Base-by-base conservation (phyloP, 2,888 invertebrate genomes). In the Ophion ventricosus region DNA sequence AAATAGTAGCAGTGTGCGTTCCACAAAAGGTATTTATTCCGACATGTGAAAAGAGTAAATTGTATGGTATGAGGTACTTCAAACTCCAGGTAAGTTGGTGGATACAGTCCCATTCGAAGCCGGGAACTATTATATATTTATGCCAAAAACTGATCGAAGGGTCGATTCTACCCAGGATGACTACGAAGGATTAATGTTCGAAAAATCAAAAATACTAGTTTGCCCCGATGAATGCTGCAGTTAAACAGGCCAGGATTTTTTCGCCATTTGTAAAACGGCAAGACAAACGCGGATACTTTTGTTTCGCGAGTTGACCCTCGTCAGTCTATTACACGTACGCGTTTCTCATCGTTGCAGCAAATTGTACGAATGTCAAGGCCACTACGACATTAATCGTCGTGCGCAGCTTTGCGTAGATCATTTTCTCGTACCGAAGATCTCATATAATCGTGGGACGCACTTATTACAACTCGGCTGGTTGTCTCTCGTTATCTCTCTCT, bases 281-380 rank as follows among this genome's bases (percentile, higher is more conserved):
- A 67, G 23, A 74, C 43, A 26, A 72, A 66, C 57, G 35, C 70
- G 72, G 43, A 56, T 63, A 66, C 40, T 66, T 26, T 66, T 29
- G 43, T 61, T 49, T 29, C 54, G 23, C 63, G 29, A 79, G 63
- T 56, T 72, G 56, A 79, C 70, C 20, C 70, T 70, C 61, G 14
- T 54, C 25, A 17, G 35, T 69, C 56, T 66, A 25, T 64, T 35
- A 8, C 40, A 35, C 35, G 25, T 67, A 17, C 23, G 20, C 43
- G 59, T 26, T 76, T 80, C 80, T 59, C 72, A 66, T 66, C 83
- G 25, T 57, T 61, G 80, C 59, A 73, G 66, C 61, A 75, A 75
- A 83, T 77, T 73, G 61, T 57, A 29, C 83, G 80, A 84, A 84
- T 84, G 83, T 84, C 83, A 84, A 84, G 83, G 83, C 67, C 83